Evolutionary conservation across 92 coral and sea anemone species (phyloP).

Genomic region (Siderastrea radians): DNA sequence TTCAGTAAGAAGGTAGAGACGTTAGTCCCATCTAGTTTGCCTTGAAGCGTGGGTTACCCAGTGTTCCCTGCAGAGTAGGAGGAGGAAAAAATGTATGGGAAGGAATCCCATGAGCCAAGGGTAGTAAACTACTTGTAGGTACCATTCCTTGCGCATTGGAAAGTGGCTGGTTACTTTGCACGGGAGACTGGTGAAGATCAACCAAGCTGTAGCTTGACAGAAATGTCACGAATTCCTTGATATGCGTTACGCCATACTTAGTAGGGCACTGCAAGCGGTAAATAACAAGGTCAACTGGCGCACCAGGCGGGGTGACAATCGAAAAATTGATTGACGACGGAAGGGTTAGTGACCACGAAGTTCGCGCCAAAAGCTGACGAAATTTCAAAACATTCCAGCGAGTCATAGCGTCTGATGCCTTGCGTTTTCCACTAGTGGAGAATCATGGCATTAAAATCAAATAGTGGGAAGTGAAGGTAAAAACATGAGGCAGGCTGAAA

Average conservation of each 20-base stretch:
- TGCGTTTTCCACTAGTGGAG: too few relatives aligned
- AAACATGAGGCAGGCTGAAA: too few relatives aligned
- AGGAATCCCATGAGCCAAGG: conserved; percentile 33
- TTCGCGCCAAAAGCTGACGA: conserved; percentile 85
- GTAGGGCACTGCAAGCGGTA: conserved; percentile 85
- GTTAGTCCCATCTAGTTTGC: conserved; percentile 15
- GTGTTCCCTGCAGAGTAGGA: conserved; percentile 30
- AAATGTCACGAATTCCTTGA: conserved; percentile 68
- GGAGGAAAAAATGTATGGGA: conserved; percentile 25
- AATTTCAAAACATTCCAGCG: conserved; percentile 82
- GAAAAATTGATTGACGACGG: conserved; percentile 28
- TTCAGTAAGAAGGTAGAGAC: too few relatives aligned
- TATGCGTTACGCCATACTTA: conserved; percentile 83
- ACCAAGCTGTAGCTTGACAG: conserved; percentile 46
- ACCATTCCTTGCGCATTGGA: conserved; percentile 4
- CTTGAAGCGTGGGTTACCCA: conserved; percentile 43
- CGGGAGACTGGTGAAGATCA: conserved; percentile 48
- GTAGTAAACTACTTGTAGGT: conserved; percentile 2
- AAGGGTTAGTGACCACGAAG: conserved; percentile 80
- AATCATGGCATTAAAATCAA: too few relatives aligned
- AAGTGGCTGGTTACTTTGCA: conserved; percentile 49
- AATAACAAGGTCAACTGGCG: conserved; percentile 90
- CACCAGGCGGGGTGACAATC: conserved; percentile 94
- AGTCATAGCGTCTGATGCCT: too few relatives aligned
- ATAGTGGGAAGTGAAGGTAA: too few relatives aligned